Conservation (phyloP, 2,797 vertebrate genomes). For the Zenarchopterus dispar region DNA sequence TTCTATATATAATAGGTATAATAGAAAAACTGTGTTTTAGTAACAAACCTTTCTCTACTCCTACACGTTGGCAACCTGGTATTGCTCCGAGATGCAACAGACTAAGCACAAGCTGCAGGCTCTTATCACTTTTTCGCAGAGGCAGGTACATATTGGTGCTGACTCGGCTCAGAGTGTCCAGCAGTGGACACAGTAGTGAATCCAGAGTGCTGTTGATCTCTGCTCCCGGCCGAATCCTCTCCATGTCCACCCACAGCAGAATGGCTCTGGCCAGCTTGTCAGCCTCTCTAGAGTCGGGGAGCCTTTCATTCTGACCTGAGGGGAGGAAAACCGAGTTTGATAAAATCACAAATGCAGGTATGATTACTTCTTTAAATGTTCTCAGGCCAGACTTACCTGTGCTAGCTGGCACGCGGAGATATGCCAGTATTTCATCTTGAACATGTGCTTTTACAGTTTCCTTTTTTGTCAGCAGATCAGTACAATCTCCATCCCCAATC, state of each 20-base stretch:
- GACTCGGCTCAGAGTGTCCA: constrained; percentile 88
- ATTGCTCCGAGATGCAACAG: constrained; percentile 81
- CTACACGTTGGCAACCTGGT: constrained; percentile 1
- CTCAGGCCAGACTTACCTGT: constrained; percentile 75
- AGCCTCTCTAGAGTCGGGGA: constrained; percentile 87
- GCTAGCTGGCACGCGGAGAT: constrained; percentile 80
- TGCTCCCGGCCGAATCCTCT: constrained; percentile 70
- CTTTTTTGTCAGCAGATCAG: constrained; percentile 19
- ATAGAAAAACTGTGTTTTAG: too few relatives aligned
- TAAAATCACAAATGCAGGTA: neutral
- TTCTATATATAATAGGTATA: too few relatives aligned
- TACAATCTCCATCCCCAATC: constrained; percentile 5
- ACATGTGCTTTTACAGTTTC: constrained; percentile 75
- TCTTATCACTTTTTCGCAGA: constrained; percentile 88
- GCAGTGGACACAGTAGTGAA: constrained; percentile 86
- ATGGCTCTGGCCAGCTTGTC: constrained; percentile 86
- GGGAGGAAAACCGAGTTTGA: constrained; percentile 3
- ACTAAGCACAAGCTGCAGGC: constrained; percentile 89
- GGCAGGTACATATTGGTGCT: constrained; percentile 90
- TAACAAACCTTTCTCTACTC: constrained; percentile 58
- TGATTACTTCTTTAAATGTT: neutral
- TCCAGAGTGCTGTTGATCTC: constrained; percentile 74
- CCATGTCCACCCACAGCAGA: constrained; percentile 88
- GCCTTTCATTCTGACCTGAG: constrained; percentile 68
- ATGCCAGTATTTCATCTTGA: constrained; percentile 77